Evolutionary conservation across 2,888 invertebrate genomes (phyloP).

Genomic region (Conistra vaccinii): DNA sequence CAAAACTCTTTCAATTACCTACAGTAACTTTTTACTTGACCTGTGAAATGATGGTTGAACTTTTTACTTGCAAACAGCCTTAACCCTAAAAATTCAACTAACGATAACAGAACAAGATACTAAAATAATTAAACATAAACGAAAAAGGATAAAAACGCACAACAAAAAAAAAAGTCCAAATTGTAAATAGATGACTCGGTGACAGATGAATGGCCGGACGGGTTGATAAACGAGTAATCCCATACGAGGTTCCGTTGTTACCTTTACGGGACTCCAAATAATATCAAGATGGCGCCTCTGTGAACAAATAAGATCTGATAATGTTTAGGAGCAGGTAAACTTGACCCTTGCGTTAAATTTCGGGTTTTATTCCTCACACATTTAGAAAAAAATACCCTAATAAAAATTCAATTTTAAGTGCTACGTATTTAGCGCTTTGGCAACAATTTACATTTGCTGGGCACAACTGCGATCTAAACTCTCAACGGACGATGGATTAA

Average conservation of each 20-base stretch:
- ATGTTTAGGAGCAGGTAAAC: constrained; percentile 76
- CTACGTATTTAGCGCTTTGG: constrained; percentile 64
- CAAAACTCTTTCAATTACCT: background rate
- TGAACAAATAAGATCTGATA: constrained; percentile 79
- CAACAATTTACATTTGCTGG: constrained; percentile 60
- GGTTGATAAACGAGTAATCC: constrained; percentile 67
- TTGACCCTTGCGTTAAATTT: constrained; percentile 72
- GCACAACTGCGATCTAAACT: constrained; percentile 31
- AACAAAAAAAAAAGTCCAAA: constrained; percentile 56
- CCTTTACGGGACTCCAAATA: constrained; percentile 65
- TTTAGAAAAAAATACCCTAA: constrained; percentile 66
- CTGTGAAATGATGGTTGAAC: background rate
- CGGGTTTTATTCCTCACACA: constrained; percentile 65
- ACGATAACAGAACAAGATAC: constrained; percentile 10
- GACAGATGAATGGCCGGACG: constrained; percentile 70
- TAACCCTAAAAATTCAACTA: background rate
- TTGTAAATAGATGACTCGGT: constrained; percentile 67
- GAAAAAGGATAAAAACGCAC: constrained; percentile 32
- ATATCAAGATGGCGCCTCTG: constrained; percentile 78
- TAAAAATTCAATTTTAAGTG: constrained; percentile 72
- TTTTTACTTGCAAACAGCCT: background rate
- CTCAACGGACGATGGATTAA: constrained; percentile 50
- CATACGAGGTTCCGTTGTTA: constrained; percentile 63
- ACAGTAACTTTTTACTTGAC: background rate
- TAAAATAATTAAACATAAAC: constrained; percentile 43